Conservation (phyloP, 2,888 invertebrate species). For the Sarcophaga variegata region DNA sequence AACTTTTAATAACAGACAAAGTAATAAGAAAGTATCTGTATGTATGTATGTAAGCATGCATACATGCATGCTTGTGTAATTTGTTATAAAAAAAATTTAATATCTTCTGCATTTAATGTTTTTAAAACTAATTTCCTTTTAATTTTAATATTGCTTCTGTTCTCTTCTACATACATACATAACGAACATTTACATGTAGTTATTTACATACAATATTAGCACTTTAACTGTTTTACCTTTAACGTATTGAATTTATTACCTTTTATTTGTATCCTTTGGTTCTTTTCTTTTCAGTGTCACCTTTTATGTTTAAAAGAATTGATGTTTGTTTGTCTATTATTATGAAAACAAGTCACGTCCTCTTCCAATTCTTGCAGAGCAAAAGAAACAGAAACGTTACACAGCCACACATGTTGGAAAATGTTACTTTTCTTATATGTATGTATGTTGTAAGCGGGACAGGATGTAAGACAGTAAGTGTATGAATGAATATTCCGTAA, state of each 20-base stretch:
- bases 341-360: slow-evolving; percentile 39
- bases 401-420: not conserved
- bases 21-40: not conserved
- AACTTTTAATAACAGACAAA: too few relatives aligned
- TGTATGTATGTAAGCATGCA: not conserved
- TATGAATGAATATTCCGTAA: slow-evolving; percentile 4
- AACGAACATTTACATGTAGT: not conserved
- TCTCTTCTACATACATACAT: too few relatives aligned
- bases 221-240: slow-evolving; percentile 20
- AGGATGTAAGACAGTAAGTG: not conserved
- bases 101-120: not conserved
- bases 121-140: not conserved
- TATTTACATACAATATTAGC: not conserved
- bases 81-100: not conserved
- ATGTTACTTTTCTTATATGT: too few relatives aligned
- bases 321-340: not conserved
- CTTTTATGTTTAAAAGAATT: not conserved
- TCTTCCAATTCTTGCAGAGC: not conserved
- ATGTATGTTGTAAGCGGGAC: not conserved
- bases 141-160: not conserved
- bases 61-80: not conserved
- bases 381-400: not conserved
- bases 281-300: not conserved
- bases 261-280: not conserved
- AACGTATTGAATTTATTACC: slow-evolving; percentile 17